These are phyloP conservation scores for Ceratothoa steindachneri DNA, from an alignment of 2,888 invertebrate genomes.

Conservation along the genomic window DNA sequence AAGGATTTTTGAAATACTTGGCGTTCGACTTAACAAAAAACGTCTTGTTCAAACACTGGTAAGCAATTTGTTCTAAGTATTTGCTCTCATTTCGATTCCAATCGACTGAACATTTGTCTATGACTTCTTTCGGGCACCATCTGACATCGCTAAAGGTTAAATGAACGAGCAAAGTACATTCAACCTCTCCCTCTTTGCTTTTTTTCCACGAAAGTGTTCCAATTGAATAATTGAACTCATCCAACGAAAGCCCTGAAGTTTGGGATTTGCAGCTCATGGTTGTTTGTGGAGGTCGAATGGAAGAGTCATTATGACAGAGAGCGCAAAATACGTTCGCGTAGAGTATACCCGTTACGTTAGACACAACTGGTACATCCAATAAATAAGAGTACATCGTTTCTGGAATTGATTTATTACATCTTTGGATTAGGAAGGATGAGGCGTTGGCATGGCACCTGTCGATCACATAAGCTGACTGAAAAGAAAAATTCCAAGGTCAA, in stretches of 20 bases:
- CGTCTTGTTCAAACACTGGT: not conserved
- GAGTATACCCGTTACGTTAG: slow-evolving; percentile 17
- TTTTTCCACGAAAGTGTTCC: slow-evolving; percentile 13
- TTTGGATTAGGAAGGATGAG: not conserved
- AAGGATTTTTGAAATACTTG: slow-evolving; percentile 12
- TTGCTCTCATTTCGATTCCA: not conserved
- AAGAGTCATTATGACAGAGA: slow-evolving; percentile 37
- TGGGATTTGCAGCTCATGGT: slow-evolving; percentile 16
- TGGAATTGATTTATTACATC: not conserved
- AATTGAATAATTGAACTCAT: slow-evolving; percentile 24
- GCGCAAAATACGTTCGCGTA: slow-evolving; percentile 48
- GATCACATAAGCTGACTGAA: slow-evolving; percentile 37
- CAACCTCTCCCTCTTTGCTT: not conserved
- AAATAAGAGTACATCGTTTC: slow-evolving; percentile 19
- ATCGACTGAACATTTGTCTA: not conserved
- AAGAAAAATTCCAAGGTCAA: not conserved
- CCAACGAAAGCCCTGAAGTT: not conserved
- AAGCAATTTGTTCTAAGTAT: not conserved
- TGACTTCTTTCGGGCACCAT: slow-evolving; percentile 8
- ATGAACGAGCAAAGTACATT: not conserved
- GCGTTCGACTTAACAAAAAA: not conserved
- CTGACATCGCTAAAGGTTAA: slow-evolving; percentile 2
- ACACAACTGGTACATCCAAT: slow-evolving; percentile 45
- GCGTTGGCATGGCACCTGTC: slow-evolving; percentile 23
- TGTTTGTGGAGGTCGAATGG: not conserved